Percentiles rank a stretch among this genome's conserved stretches.
phyloP scores from a whole-genome alignment of 2,888 invertebrate species.

The Busseola fusca region DNA sequence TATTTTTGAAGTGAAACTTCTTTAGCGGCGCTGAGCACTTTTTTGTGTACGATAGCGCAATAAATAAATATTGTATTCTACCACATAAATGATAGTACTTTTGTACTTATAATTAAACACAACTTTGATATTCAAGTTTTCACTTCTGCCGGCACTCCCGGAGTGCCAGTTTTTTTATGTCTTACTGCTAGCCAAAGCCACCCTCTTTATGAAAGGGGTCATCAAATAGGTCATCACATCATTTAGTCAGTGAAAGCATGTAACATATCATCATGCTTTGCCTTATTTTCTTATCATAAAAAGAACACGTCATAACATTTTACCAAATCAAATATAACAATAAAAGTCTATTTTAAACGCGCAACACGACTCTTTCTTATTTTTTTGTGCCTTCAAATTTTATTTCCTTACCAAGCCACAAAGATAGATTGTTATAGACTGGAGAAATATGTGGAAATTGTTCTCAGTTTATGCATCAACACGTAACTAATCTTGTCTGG shows the following conservation, averaged over 20 bases:
- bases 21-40: too few species aligned
- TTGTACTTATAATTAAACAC: too few species aligned
- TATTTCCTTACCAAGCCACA: constrained; percentile 38
- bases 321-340: constrained; percentile 29
- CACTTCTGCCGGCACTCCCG: too few species aligned
- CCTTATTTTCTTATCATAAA: background rate
- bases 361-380: constrained; percentile 20
- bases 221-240: too few species aligned
- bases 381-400: constrained; percentile 48
- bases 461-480: constrained; percentile 56
- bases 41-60: too few species aligned
- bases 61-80: too few species aligned
- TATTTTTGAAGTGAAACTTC: too few species aligned
- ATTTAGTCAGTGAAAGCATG: background rate
- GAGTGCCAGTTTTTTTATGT: too few species aligned
- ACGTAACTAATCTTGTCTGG: constrained; percentile 58
- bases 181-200: too few species aligned
- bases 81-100: too few species aligned
- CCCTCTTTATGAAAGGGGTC: too few species aligned
- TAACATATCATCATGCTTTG: background rate
- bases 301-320: constrained; percentile 6
- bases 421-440: constrained; percentile 49
- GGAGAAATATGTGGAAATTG: constrained; percentile 43
- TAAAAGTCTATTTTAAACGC: constrained; percentile 39
- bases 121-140: too few species aligned